phyloP scores from a whole-genome alignment of 92 coral and sea anemone genomes.

The Epizoanthus illoricatus region DNA sequence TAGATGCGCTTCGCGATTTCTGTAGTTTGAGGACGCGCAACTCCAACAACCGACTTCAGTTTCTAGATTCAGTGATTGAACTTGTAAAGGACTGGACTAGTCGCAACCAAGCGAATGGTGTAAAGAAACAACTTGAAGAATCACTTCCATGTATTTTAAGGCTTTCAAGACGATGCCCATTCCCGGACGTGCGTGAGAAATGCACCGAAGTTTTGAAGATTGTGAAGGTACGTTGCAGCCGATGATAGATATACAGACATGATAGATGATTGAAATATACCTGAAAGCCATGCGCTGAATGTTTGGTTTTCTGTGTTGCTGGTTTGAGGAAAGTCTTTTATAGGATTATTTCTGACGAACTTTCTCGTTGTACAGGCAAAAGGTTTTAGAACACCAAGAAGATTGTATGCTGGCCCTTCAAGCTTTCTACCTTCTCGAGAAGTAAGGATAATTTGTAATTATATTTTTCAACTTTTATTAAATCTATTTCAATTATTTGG shows the following conservation, averaged over 20 bases:
- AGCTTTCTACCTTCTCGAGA: slow-evolving; percentile 89
- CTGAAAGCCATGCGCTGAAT: not conserved
- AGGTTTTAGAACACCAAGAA: slow-evolving; percentile 79
- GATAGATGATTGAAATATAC: not conserved
- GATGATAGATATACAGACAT: too few relatives aligned
- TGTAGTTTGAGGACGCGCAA: slow-evolving; percentile 81
- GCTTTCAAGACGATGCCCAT: slow-evolving; percentile 85
- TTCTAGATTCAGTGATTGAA: slow-evolving; percentile 68
- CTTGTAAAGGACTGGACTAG: slow-evolving; percentile 71
- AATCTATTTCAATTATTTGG: not conserved
- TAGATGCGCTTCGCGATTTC: slow-evolving; percentile 74
- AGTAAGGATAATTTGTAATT: slow-evolving; percentile 51
- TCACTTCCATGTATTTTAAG: slow-evolving; percentile 84
- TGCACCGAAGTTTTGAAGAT: slow-evolving; percentile 68
- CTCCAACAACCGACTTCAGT: slow-evolving; percentile 57
- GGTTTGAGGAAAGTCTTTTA: not conserved
- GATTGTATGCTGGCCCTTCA: slow-evolving; percentile 82
- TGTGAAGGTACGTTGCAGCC: slow-evolving; percentile 67
- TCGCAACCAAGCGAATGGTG: slow-evolving; percentile 64
- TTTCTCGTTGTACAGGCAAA: slow-evolving; percentile 60
- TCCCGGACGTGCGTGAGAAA: slow-evolving; percentile 87
- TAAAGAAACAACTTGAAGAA: slow-evolving; percentile 61
- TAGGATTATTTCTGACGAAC: slow-evolving; percentile 24
- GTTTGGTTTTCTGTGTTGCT: slow-evolving; percentile 18
- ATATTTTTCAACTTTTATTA: not conserved